These are phyloP conservation scores for Eptesicus fuscus DNA, from an alignment of 2,113 vertebrate genomes.

Conservation along the genomic window DNA sequence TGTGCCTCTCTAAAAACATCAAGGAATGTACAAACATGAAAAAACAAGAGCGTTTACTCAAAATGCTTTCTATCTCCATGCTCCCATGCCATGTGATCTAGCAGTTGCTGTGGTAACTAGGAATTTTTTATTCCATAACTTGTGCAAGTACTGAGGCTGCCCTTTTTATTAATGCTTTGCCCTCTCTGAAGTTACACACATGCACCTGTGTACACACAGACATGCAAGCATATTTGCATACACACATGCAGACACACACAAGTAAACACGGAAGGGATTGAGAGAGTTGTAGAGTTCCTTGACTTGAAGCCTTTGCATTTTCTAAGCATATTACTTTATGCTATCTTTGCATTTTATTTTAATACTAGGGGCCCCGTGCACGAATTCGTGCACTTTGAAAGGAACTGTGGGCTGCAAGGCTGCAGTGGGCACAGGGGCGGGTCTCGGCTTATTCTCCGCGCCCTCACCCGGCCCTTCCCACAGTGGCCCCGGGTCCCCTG, in stretches of 20 bases:
- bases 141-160: conserved; percentile 68
- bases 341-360: background rate
- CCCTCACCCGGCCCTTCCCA: too few species aligned
- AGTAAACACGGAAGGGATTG: background rate
- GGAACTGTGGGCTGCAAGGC: too few species aligned
- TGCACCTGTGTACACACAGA: background rate
- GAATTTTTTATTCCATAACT: conserved; percentile 77
- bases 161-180: conserved; percentile 64
- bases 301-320: background rate
- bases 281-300: background rate
- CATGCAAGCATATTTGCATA: background rate
- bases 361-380: background rate
- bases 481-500: too few species aligned
- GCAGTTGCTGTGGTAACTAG: conserved; percentile 72
- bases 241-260: background rate
- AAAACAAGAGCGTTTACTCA: conserved; percentile 68
- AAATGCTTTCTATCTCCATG: conserved; percentile 69
- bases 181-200: conserved; percentile 47
- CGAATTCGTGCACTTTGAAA: too few species aligned
- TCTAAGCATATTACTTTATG: background rate
- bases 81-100: conserved; percentile 66
- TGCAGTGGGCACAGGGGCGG: too few species aligned
- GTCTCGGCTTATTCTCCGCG: too few species aligned
- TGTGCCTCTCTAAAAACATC: conserved; percentile 38
- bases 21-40: conserved; percentile 51